Evolutionary conservation across 2,113 vertebrate genomes (phyloP).

Genomic region (Montifringilla adamsi): DNA sequence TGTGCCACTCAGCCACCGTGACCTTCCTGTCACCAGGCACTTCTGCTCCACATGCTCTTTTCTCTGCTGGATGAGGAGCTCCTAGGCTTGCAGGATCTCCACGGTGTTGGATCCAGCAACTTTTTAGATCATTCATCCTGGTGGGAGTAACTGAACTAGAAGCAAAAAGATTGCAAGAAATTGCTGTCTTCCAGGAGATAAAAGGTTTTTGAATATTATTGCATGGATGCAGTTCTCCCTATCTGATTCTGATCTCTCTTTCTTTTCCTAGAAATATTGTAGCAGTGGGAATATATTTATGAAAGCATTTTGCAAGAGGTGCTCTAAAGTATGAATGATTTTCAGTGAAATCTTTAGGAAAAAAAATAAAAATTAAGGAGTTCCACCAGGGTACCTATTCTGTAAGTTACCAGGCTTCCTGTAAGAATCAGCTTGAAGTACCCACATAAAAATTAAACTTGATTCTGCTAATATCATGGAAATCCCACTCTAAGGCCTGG

Average conservation of each 20-base stretch:
- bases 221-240: neutral
- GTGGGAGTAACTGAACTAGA: neutral
- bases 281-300: neutral
- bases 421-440: neutral
- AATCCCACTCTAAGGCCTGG: neutral
- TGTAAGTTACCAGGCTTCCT: neutral
- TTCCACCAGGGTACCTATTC: neutral
- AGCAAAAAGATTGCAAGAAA: neutral
- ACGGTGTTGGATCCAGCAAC: rapidly evolving
- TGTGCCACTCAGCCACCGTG: rapidly evolving
- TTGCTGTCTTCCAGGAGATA: neutral
- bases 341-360: neutral
- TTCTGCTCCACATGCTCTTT: neutral
- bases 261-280: neutral
- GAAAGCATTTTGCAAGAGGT: neutral
- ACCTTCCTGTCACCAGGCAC: neutral
- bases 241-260: neutral
- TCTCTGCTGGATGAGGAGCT: neutral
- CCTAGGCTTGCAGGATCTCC: neutral
- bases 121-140: neutral
- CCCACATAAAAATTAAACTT: neutral
- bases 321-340: neutral
- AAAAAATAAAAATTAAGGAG: neutral
- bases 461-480: neutral
- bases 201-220: neutral